Evolutionary conservation across 2,113 vertebrate genomes (phyloP), one percentile per base, ranked within the genome.

Genomic region (Axis porcinus): DNA sequence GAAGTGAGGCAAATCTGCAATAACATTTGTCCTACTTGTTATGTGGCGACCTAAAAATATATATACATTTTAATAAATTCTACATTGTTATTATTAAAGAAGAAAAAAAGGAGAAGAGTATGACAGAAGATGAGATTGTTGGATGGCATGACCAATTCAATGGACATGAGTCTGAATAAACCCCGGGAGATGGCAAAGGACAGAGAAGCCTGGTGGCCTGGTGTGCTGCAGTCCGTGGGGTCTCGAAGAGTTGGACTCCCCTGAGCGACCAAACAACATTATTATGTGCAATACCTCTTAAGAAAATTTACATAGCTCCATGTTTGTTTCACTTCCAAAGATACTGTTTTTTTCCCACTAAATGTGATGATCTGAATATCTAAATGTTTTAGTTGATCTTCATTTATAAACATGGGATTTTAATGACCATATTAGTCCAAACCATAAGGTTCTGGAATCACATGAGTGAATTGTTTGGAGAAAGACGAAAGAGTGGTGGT

Each of bases 341-440:
- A 5, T 62, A 86, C 82, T 91, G 11, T 70, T 83, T 87, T 92
- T 96, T 89, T 28, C 17, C 17, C 93, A 30, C 16, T 21, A 40
- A 84, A 55, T 89, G 54, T 30, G 52, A 81, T 76, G 25, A 93
- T 47, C 11, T 45, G 28, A 96, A 70, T 74, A 98, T n/a, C 21
- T 86, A 93, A 94, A 90, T 90, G 21, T 30, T 94, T 91, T 86
- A 47, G 40, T 55, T 67, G 55, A 86, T 21, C 40, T 89, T 89
- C 43, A 62, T 67, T 96, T 85, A 54, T 94, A 95, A 97, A 64
- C 36, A 86, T 47, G 50, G 64, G 57, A 64, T 76, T 92, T 96
- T 79, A 86, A 83, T 87, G n/a, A 14, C 7, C 76, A 40, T 50
- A 11, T 54, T 52, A 86, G 36, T 90, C 27, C 25, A 88, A 95